Conservation (phyloP, 2,888 invertebrate species). For the Agriopis aurantiaria region DNA sequence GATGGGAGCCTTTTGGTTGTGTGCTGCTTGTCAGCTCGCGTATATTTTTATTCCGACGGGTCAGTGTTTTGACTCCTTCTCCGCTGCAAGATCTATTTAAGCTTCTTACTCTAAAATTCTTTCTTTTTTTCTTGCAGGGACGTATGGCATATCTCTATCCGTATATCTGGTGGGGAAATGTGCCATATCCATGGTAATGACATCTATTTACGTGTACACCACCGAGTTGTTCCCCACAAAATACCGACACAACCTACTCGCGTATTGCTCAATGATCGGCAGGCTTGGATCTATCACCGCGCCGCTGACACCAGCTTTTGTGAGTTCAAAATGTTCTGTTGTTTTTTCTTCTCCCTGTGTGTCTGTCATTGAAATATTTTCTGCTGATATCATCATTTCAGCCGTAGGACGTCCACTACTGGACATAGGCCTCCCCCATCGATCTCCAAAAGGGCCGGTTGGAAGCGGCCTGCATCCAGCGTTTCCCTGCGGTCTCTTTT, state of each 20-base stretch:
- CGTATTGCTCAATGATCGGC: constrained; percentile 88
- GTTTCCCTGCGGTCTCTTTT: too few species aligned
- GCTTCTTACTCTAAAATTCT: not conserved
- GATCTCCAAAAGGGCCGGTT: too few species aligned
- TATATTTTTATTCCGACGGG: constrained; percentile 85
- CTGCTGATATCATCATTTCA: too few species aligned
- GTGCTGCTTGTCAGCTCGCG: constrained; percentile 85
- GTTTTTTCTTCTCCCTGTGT: not conserved
- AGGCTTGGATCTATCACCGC: constrained; percentile 87
- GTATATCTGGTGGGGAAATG: constrained; percentile 86
- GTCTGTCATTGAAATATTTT: not conserved
- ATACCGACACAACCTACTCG: constrained; percentile 86
- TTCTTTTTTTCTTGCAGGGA: constrained; percentile 38
- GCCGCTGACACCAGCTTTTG: constrained; percentile 87
- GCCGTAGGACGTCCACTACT: too few species aligned
- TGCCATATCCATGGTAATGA: constrained; percentile 86
- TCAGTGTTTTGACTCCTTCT: constrained; percentile 51
- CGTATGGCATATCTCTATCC: constrained; percentile 65
- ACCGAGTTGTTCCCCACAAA: constrained; percentile 88
- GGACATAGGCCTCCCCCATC: too few species aligned
- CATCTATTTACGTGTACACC: constrained; percentile 86
- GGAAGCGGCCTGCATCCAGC: too few species aligned
- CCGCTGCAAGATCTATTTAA: not conserved
- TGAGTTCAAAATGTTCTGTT: constrained; percentile 55
- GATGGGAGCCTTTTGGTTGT: constrained; percentile 84